phyloP scores from a whole-genome alignment of 2,888 invertebrate genomes.

The Cheilosia soror region DNA sequence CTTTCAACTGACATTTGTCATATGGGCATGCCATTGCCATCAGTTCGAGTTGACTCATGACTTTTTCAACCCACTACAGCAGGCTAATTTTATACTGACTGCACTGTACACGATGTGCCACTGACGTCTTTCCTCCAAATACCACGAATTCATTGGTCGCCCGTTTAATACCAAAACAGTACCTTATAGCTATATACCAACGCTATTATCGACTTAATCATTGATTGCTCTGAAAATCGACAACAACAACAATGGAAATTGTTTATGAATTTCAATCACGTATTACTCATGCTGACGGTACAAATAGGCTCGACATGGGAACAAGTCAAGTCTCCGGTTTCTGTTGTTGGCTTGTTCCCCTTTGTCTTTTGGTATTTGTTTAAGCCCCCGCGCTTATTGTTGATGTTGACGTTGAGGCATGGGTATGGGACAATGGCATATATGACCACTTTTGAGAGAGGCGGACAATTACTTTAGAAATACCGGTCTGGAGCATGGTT shows the following conservation, averaged over 20 bases:
- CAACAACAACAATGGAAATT: slow-evolving; percentile 2
- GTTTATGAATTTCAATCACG: slow-evolving; percentile 53
- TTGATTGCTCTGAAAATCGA: slow-evolving; percentile 28
- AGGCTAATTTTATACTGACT: too few relatives aligned
- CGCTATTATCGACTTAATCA: slow-evolving; percentile 16
- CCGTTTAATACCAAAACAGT: slow-evolving; percentile 27
- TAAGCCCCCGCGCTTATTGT: slow-evolving; percentile 25
- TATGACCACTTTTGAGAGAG: slow-evolving; percentile 29
- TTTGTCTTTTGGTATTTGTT: slow-evolving; percentile 33
- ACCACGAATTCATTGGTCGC: slow-evolving; percentile 35
- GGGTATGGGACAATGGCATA: slow-evolving; percentile 27
- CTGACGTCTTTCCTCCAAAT: slow-evolving; percentile 41
- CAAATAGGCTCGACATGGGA: slow-evolving; percentile 49
- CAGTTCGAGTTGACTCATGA: slow-evolving; percentile 44
- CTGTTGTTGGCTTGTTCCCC: slow-evolving; percentile 40
- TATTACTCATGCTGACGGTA: slow-evolving; percentile 50
- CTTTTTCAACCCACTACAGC: slow-evolving; percentile 12
- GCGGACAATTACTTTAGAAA: slow-evolving; percentile 42
- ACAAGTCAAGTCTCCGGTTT: slow-evolving; percentile 52
- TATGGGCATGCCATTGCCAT: slow-evolving; percentile 20
- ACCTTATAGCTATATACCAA: not conserved
- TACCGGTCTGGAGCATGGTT: slow-evolving; percentile 27
- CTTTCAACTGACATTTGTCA: not conserved
- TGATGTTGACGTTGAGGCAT: not conserved
- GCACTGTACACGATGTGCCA: slow-evolving; percentile 25